Evolutionary conservation across 1,140 invertebrate genomes (phyloP), one percentile per base, ranked within the genome.

Genomic region (Papilio dardanus): DNA sequence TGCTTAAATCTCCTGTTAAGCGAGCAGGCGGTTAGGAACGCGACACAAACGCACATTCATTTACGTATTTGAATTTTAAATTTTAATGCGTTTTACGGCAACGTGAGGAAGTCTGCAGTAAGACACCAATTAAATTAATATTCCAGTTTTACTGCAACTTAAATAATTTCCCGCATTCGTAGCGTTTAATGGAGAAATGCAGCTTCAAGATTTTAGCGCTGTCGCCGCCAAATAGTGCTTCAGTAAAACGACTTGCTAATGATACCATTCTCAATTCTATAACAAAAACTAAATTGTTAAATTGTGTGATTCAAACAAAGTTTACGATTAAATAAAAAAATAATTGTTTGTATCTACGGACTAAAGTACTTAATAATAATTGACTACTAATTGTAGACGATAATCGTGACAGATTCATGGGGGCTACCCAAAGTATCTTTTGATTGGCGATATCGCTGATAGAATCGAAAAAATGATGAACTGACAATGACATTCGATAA

Each of bases 101-200:
- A 73, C 46, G 71, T 35, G 71, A 54, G 71, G 71, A 54, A 58
- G 42, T 21, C 46, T 30, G 71, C 71, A 54, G 46, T 54, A 73
- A 73, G 71, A 73, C 46, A 58, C 42, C 69, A 73, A 58, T 73
- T 73, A 73, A 54, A 73, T 73, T 73, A 73, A 73, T 73, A 58
- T 73, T 73, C 30, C 71, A 73, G 71, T 58, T 73, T 73, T 58
- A 54, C 21, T 50, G 35, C 28, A 58, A 73, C 71, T 73, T 31
- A 73, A 54, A 73, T 58, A 73, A 71, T 71, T 71, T 30, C 40
- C 40, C 30, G 46, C 46, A 73, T 73, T 73, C 46, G 42, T 58
- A 58, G 46, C 31, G n/a, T 73, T 73, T 73, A 54, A 73, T 73
- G 71, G 71, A 73, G 50, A 58, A 73, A 54, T 73, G 46, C 46